These are phyloP conservation scores for Rhea americana DNA, from an alignment of 2,113 vertebrate species.

Conservation along the genomic window DNA sequence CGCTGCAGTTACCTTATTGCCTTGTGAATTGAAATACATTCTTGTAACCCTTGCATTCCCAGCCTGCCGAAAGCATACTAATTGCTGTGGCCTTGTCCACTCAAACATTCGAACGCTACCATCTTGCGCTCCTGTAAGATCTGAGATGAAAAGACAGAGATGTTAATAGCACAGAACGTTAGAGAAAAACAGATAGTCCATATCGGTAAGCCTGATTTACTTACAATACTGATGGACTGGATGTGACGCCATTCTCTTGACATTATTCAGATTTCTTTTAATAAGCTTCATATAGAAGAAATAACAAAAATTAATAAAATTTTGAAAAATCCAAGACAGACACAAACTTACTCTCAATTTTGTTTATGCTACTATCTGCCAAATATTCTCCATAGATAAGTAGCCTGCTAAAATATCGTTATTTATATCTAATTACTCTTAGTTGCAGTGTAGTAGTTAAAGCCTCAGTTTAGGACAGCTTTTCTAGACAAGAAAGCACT, in stretches of 20 bases:
- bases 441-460: neutral
- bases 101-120: slow-evolving; percentile 98
- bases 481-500: neutral
- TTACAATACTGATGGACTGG: slow-evolving; percentile 98
- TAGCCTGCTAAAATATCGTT: neutral
- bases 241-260: slow-evolving; percentile 98
- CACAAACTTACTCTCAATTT: neutral
- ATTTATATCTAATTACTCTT: neutral
- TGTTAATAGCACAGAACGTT: neutral
- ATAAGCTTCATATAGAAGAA: slow-evolving; percentile 84
- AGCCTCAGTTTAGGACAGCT: neutral
- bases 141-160: slow-evolving; percentile 65
- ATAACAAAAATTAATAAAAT: neutral
- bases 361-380: neutral
- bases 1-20: slow-evolving; percentile 86
- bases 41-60: slow-evolving; percentile 95
- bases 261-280: slow-evolving; percentile 96
- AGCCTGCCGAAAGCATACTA: slow-evolving; percentile 95
- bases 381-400: neutral
- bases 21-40: slow-evolving; percentile 96
- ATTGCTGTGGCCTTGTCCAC: slow-evolving; percentile 94
- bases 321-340: neutral
- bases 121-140: slow-evolving; percentile 97
- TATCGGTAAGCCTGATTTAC: slow-evolving; percentile 60
- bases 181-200: neutral